Percentiles rank a stretch among this genome's conserved stretches.
These are phyloP conservation scores for Novumbra hubbsi DNA, from an alignment of 2,797 vertebrate species.

Conservation along the genomic window DNA sequence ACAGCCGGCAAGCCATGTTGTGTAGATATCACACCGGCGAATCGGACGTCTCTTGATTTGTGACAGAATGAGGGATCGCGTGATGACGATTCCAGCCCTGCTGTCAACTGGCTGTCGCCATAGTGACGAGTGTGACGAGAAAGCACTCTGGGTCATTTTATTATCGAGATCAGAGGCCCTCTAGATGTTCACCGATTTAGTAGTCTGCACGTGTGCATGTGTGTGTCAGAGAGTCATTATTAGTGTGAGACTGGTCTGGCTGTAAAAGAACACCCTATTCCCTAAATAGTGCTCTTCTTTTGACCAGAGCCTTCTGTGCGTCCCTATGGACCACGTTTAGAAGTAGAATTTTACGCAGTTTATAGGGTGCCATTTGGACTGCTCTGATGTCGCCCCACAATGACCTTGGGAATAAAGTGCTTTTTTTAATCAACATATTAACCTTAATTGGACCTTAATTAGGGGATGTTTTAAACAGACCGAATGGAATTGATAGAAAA, in stretches of 20 bases:
- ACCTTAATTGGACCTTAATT: slow-evolving; percentile 68
- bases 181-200: slow-evolving; percentile 36
- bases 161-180: slow-evolving; percentile 36
- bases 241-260: slow-evolving; percentile 29
- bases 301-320: neutral
- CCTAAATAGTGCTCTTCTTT: neutral
- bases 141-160: slow-evolving; percentile 26
- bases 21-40: too few species aligned
- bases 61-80: too few species aligned
- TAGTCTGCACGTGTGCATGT: slow-evolving; percentile 25
- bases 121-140: slow-evolving; percentile 18
- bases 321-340: neutral
- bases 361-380: neutral
- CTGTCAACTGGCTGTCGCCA: slow-evolving; percentile 27
- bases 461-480: slow-evolving; percentile 59
- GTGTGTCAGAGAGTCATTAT: slow-evolving; percentile 15
- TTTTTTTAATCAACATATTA: slow-evolving; percentile 62
- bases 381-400: slow-evolving; percentile 53
- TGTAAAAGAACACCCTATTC: slow-evolving; percentile 7
- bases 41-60: too few species aligned
- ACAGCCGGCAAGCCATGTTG: too few species aligned
- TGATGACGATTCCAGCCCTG: neutral
- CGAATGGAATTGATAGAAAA: slow-evolving; percentile 54
- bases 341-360: neutral
- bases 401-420: slow-evolving; percentile 66